These are phyloP conservation scores for Hydroisotoma schaefferi DNA, from an alignment of 2,888 invertebrate genomes.

Conservation along the genomic window DNA sequence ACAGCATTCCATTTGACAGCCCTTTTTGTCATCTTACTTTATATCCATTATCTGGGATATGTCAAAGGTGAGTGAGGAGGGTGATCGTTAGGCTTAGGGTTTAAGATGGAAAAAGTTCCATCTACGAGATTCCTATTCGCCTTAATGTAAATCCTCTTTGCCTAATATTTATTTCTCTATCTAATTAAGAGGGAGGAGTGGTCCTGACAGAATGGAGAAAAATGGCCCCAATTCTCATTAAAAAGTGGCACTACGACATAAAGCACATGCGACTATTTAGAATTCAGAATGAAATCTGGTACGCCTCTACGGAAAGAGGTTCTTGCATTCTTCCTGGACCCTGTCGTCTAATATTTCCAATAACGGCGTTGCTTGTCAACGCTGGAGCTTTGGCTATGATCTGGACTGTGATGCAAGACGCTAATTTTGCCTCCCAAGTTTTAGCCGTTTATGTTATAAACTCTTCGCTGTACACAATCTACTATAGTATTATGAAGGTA, in stretches of 20 bases:
- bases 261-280: conserved; percentile 1
- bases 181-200: conserved; percentile 18
- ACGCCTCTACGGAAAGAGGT: neutral
- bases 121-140: no score
- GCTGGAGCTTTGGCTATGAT: conserved; percentile 12
- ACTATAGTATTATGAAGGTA: conserved; percentile 59
- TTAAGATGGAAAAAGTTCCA: no score
- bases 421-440: conserved; percentile 57
- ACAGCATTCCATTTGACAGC: conserved; percentile 52
- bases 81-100: neutral
- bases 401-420: conserved; percentile 30
- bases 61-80: conserved; percentile 21
- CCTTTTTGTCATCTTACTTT: conserved; percentile 50
- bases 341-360: conserved; percentile 21
- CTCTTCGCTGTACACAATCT: conserved; percentile 55
- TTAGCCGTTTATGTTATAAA: conserved; percentile 57
- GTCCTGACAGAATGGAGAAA: conserved; percentile 17
- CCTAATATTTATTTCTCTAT: conserved; percentile 1
- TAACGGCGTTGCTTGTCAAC: conserved; percentile 15
- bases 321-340: conserved; percentile 20
- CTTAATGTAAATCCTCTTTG: neutral
- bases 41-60: conserved; percentile 50
- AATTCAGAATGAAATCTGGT: conserved; percentile 17
- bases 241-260: conserved; percentile 21
- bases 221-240: conserved; percentile 16